Conservation (phyloP, 1,140 invertebrate species). For the Dryas iulia region DNA sequence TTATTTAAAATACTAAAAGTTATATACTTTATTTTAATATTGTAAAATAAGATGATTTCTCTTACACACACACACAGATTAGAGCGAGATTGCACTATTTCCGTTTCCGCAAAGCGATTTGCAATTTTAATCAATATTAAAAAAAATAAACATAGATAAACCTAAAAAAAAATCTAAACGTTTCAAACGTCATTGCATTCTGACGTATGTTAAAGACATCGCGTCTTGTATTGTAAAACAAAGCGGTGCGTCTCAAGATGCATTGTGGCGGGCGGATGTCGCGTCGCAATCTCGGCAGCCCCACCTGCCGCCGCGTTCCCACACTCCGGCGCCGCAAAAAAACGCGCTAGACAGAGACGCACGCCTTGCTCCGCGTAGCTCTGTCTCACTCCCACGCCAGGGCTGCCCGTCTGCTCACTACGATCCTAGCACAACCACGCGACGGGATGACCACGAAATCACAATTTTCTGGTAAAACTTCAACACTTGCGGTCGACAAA, state of each 20-base stretch:
- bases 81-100: neutral
- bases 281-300: slow-evolving; percentile 76
- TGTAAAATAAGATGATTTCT: no score
- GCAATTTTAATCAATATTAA: slow-evolving; percentile 41
- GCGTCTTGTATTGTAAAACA: slow-evolving; percentile 72
- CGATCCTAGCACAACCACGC: slow-evolving; percentile 44
- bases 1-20: neutral
- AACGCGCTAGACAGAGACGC: slow-evolving; percentile 63
- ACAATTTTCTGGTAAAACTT: slow-evolving; percentile 65
- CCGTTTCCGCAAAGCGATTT: slow-evolving; percentile 36
- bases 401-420: slow-evolving; percentile 43
- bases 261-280: slow-evolving; percentile 78
- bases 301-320: slow-evolving; percentile 78
- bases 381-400: slow-evolving; percentile 57
- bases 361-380: slow-evolving; percentile 38
- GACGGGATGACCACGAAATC: slow-evolving; percentile 60
- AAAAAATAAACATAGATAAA: slow-evolving; percentile 24
- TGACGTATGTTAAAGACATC: slow-evolving; percentile 70
- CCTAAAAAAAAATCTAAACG: slow-evolving; percentile 58
- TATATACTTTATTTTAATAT: no score
- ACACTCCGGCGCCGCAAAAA: slow-evolving; percentile 79
- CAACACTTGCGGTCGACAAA: slow-evolving; percentile 51
- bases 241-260: slow-evolving; percentile 70
- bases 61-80: no score
- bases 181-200: slow-evolving; percentile 62